phyloP scores from a whole-genome alignment of 2,888 invertebrate genomes.

The Eurois occulta region DNA sequence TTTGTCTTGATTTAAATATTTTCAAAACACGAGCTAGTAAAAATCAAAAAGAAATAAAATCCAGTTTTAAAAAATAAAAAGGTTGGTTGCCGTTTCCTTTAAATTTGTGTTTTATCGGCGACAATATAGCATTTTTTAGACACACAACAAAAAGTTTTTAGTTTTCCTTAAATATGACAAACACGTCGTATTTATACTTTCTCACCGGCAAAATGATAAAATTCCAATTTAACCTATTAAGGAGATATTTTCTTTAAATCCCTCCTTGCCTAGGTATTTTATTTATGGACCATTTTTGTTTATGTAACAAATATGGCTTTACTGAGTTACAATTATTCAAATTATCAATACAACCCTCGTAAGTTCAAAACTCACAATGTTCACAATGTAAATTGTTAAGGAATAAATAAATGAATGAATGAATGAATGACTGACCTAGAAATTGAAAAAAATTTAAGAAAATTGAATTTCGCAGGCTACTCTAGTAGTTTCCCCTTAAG shows the following conservation, averaged over 20 bases:
- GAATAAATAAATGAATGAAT: too few relatives aligned
- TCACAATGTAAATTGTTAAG: too few relatives aligned
- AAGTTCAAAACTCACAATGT: too few relatives aligned
- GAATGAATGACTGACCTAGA: too few relatives aligned
- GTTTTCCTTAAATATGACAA: not conserved
- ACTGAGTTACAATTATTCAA: too few relatives aligned
- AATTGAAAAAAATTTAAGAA: too few relatives aligned
- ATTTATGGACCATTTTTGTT: too few relatives aligned
- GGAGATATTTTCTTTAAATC: not conserved
- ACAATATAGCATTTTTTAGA: not conserved
- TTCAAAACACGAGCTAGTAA: not conserved
- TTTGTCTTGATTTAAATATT: not conserved
- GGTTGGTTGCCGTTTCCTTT: not conserved
- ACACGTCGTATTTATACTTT: not conserved
- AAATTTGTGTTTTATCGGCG: not conserved
- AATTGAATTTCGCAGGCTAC: too few relatives aligned
- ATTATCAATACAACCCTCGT: too few relatives aligned
- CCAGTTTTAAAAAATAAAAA: too few relatives aligned
- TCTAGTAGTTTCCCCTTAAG: too few relatives aligned
- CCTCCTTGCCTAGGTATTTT: not conserved
- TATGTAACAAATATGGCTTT: too few relatives aligned
- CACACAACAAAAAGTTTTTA: not conserved
- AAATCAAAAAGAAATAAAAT: not conserved
- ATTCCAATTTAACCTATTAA: not conserved
- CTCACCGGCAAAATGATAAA: not conserved